Conservation (phyloP, 2,888 invertebrate genomes). For the Norana najaformis region DNA sequence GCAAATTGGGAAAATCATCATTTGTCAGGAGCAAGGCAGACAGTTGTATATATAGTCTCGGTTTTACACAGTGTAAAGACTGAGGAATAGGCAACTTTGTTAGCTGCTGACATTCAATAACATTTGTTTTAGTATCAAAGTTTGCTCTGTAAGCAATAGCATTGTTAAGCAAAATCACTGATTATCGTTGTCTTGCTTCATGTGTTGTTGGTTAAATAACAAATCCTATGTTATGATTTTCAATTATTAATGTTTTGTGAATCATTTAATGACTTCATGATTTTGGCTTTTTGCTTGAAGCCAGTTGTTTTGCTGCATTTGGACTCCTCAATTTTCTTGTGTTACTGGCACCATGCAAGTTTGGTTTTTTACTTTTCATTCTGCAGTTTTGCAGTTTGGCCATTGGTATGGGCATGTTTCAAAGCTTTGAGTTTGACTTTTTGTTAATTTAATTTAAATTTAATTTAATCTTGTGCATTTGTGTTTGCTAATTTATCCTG, state of each 20-base stretch:
- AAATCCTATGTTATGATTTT: background rate
- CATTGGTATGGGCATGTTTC: background rate
- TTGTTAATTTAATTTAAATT: background rate
- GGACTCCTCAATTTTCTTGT: background rate
- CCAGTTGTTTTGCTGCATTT: background rate
- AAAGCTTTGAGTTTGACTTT: constrained; percentile 1
- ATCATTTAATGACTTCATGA: background rate
- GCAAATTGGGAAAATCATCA: background rate
- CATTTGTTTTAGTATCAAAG: background rate
- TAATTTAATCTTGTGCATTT: constrained; percentile 6
- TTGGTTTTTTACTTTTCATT: background rate
- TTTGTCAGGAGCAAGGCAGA: background rate
- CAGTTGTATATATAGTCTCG: background rate
- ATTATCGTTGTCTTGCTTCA: background rate
- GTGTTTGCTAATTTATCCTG: constrained; percentile 13
- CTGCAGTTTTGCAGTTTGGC: constrained; percentile 5
- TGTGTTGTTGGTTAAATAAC: background rate
- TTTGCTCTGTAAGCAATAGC: background rate
- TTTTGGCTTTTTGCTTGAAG: background rate
- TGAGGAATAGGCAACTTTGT: background rate
- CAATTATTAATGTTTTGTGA: background rate
- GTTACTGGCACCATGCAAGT: background rate
- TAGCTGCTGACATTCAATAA: background rate
- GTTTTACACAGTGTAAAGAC: background rate
- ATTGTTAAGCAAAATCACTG: too few species aligned